Evolutionary conservation across 2,888 invertebrate species (phyloP).

Genomic region (Hypomecis punctinalis): DNA sequence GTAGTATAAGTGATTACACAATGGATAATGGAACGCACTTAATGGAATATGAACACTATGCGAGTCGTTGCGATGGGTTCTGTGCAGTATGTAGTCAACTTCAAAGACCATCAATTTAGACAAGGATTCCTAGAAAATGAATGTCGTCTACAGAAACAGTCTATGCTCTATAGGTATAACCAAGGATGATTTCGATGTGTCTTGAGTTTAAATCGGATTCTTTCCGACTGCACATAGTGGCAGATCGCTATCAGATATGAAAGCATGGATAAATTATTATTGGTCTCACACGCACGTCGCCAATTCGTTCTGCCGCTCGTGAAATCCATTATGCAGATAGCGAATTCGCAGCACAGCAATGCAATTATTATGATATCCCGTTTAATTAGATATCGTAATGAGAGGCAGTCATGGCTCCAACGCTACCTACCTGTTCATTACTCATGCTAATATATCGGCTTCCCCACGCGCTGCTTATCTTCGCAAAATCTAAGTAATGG

Average conservation of each 20-base stretch:
- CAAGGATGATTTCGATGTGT: too few relatives aligned
- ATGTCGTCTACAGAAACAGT: too few relatives aligned
- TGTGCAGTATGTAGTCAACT: too few relatives aligned
- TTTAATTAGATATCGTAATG: constrained; percentile 73
- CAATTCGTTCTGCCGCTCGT: constrained; percentile 54
- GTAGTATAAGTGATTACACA: too few relatives aligned
- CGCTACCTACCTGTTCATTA: constrained; percentile 67
- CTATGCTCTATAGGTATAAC: too few relatives aligned
- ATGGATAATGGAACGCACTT: too few relatives aligned
- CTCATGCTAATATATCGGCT: constrained; percentile 64
- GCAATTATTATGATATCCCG: constrained; percentile 67
- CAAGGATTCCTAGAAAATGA: too few relatives aligned
- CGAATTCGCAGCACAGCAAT: constrained; percentile 59
- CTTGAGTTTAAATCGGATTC: too few relatives aligned
- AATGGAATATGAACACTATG: too few relatives aligned
- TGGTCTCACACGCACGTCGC: constrained; percentile 42
- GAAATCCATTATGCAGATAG: constrained; percentile 56
- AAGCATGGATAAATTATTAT: constrained; percentile 40
- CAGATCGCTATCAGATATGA: constrained; percentile 33
- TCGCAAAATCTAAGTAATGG: constrained; percentile 37
- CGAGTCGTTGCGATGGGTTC: too few relatives aligned
- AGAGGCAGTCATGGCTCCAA: constrained; percentile 66
- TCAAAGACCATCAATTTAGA: too few relatives aligned
- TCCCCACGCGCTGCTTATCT: constrained; percentile 40
- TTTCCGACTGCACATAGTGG: too few relatives aligned